Conservation (phyloP, 2,888 invertebrate genomes). For the Hirudinaria manillensis region DNA sequence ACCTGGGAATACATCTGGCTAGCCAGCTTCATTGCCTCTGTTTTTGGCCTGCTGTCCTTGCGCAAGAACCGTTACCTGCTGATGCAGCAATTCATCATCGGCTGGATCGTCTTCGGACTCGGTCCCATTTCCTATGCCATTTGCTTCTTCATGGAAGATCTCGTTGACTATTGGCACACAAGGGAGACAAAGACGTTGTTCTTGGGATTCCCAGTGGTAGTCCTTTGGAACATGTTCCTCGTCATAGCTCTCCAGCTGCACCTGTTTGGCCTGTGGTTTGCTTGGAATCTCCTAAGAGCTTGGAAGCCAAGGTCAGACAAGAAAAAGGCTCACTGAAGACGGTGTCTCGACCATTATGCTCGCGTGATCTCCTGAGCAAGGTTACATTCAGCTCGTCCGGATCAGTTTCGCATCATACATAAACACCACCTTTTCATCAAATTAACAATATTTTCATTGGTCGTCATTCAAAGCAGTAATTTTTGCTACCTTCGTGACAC, state of each 20-base stretch:
- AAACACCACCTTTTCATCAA: too few species aligned
- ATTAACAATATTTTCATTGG: too few species aligned
- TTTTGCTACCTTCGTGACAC: too few species aligned
- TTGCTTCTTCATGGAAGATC: constrained; percentile 75
- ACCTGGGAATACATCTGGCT: constrained; percentile 94
- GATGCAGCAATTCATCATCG: constrained; percentile 59
- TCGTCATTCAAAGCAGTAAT: too few species aligned
- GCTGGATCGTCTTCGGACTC: constrained; percentile 71
- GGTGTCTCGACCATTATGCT: too few species aligned
- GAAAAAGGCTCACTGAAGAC: constrained; percentile 1
- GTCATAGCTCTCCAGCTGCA: constrained; percentile 75
- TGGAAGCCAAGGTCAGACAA: constrained; percentile 43
- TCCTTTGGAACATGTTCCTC: constrained; percentile 86
- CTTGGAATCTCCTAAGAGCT: constrained; percentile 46
- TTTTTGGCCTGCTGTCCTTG: constrained; percentile 77
- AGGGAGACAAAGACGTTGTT: constrained; percentile 60
- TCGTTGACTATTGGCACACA: constrained; percentile 71
- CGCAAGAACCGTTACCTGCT: constrained; percentile 69
- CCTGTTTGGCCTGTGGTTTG: constrained; percentile 49
- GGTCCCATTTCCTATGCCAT: constrained; percentile 75
- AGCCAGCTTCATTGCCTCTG: constrained; percentile 72
- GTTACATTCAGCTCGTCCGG: too few species aligned
- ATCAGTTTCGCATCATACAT: too few species aligned
- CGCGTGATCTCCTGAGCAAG: too few species aligned
- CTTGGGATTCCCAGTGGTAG: constrained; percentile 71